Percentiles rank a stretch among this genome's conserved stretches.
phyloP scores from a whole-genome alignment of 2,888 invertebrate genomes.

The Exephanes ischioxanthus region DNA sequence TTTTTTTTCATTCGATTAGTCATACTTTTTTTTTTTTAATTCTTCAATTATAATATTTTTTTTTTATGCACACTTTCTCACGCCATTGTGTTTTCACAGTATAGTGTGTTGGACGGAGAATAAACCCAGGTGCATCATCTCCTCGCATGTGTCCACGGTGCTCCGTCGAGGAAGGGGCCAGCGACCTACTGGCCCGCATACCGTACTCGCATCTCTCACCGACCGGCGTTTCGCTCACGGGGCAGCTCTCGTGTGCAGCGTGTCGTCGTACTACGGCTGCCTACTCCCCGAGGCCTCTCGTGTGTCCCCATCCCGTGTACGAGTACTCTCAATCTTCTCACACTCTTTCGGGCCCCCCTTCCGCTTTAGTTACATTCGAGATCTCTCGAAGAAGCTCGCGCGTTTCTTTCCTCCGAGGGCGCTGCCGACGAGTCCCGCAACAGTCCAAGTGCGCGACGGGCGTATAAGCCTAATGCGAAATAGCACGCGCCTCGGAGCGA shows the following conservation, averaged over 20 bases:
- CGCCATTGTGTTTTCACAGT: no score
- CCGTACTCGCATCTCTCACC: conserved; percentile 69
- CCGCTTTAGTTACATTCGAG: conserved; percentile 59
- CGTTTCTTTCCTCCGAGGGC: conserved; percentile 22
- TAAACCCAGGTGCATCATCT: conserved; percentile 44
- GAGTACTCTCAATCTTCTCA: conserved; percentile 41
- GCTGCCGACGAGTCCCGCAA: neutral
- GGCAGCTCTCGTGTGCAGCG: conserved; percentile 19
- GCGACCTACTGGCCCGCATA: conserved; percentile 83
- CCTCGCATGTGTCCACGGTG: conserved; percentile 33
- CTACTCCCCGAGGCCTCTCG: neutral
- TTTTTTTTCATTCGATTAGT: no score
- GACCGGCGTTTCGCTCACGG: conserved; percentile 40
- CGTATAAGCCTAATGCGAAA: conserved; percentile 49
- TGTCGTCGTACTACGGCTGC: no score
- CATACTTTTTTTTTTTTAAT: no score
- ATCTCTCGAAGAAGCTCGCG: conserved; percentile 41
- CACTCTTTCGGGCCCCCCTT: conserved; percentile 53
- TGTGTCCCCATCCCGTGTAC: conserved; percentile 23
- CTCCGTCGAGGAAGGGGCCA: conserved; percentile 56
- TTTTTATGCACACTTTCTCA: no score
- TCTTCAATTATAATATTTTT: no score
- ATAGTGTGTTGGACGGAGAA: neutral
- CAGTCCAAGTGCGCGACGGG: neutral
- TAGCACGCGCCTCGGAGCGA: conserved; percentile 42